Percentiles rank a stretch among this genome's conserved stretches.
Conservation (phyloP, 2,797 vertebrate genomes). For the Chelmon rostratus region DNA sequence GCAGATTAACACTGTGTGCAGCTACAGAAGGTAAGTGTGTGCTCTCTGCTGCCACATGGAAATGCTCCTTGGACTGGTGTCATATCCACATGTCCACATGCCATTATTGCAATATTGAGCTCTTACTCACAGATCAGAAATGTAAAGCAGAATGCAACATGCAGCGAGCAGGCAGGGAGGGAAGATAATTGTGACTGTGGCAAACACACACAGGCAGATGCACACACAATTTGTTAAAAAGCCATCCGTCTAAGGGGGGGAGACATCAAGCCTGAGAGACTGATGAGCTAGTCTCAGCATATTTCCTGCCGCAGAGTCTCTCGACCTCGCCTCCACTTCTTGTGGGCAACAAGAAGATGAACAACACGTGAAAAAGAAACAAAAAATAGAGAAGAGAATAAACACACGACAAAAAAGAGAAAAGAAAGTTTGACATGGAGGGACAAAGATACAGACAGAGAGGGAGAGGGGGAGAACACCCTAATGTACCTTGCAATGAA, state of each 20-base stretch:
- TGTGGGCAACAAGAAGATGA: conserved; percentile 12
- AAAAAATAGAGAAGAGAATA: not conserved
- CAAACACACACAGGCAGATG: not conserved
- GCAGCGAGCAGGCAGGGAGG: not conserved
- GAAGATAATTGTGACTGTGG: not conserved
- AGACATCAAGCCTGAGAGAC: conserved; percentile 31
- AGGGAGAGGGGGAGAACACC: not conserved
- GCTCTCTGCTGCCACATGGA: conserved; percentile 2
- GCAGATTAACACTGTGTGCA: not conserved
- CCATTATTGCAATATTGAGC: conserved; percentile 18
- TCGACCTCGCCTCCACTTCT: not conserved
- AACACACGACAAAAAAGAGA: not conserved
- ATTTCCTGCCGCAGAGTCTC: conserved; percentile 25
- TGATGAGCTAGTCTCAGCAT: conserved; percentile 42
- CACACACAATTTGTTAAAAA: conserved; percentile 37
- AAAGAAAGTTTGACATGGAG: conserved; percentile 16
- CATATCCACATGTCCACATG: conserved; percentile 14
- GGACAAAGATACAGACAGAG: not conserved
- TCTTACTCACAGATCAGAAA: conserved; percentile 17
- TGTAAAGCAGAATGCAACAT: not conserved
- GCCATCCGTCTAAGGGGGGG: conserved; percentile 34
- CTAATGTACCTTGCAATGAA: conserved; percentile 46
- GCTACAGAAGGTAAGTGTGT: not conserved
- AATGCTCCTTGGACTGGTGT: conserved; percentile 6
- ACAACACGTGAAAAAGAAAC: not conserved